Evolutionary conservation across 1,140 invertebrate species (phyloP).

Genomic region (Drosophila novamexicana): DNA sequence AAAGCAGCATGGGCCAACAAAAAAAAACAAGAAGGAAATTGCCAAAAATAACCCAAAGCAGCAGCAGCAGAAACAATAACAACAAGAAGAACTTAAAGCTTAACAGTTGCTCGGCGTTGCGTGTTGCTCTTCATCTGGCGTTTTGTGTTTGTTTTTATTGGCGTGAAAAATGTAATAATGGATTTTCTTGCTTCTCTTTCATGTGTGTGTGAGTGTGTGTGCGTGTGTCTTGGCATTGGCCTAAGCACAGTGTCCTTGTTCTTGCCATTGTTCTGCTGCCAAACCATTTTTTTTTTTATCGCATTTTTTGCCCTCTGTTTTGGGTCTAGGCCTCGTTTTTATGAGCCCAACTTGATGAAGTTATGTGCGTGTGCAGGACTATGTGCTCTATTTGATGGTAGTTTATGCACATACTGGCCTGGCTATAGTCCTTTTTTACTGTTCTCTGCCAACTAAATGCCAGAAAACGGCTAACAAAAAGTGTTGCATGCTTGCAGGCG

Average conservation of each 20-base stretch:
- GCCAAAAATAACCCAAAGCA: slow-evolving; percentile 43
- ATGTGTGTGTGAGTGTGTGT: slow-evolving; percentile 18
- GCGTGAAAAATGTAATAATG: slow-evolving; percentile 80
- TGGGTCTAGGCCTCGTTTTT: slow-evolving; percentile 31
- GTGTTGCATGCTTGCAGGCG: slow-evolving; percentile 23
- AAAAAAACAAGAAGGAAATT: slow-evolving; percentile 56
- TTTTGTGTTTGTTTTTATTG: slow-evolving; percentile 79
- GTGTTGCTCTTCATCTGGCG: slow-evolving; percentile 23
- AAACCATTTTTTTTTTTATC: slow-evolving; percentile 18
- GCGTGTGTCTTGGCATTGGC: slow-evolving; percentile 20
- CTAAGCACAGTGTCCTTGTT: slow-evolving; percentile 17
- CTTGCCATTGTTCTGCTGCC: slow-evolving; percentile 27
- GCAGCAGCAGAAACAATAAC: slow-evolving; percentile 1
- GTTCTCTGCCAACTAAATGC: neutral
- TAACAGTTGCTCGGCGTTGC: slow-evolving; percentile 57
- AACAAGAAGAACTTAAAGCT: slow-evolving; percentile 31
- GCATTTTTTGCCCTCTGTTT: slow-evolving; percentile 30
- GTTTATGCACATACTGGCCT: slow-evolving; percentile 25
- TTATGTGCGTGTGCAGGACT: slow-evolving; percentile 48
- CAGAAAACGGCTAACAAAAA: slow-evolving; percentile 11
- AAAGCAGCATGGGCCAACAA: slow-evolving; percentile 20
- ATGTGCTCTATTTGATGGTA: slow-evolving; percentile 32
- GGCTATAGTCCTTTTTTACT: slow-evolving; percentile 9
- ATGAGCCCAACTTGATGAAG: slow-evolving; percentile 61
- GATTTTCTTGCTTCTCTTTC: slow-evolving; percentile 34